These are phyloP conservation scores for Chrysochloris asiatica DNA, from an alignment of 2,113 vertebrate species.

Conservation along the genomic window DNA sequence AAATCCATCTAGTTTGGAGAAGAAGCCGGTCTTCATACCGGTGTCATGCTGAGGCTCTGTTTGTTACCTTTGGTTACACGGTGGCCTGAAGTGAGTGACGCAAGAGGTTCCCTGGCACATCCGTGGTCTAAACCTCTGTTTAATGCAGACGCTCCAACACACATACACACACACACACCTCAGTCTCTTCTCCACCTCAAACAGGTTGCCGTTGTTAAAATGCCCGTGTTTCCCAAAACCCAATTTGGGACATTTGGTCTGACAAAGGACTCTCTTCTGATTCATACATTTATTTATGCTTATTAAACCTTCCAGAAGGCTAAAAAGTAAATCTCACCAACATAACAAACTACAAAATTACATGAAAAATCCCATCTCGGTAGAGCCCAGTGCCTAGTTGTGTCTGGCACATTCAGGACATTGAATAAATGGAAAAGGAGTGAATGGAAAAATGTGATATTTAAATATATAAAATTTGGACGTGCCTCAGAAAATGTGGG, in stretches of 20 bases:
- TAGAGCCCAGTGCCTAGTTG: background rate
- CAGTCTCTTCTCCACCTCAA: background rate
- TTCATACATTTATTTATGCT: conserved; percentile 23
- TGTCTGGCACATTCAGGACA: background rate
- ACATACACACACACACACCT: too few species aligned
- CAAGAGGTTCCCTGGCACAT: background rate
- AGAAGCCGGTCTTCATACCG: background rate
- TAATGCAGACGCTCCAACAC: background rate
- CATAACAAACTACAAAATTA: conserved; percentile 2
- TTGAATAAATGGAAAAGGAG: conserved; percentile 37
- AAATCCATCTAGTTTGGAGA: background rate
- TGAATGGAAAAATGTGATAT: background rate
- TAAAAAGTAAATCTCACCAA: conserved; percentile 37
- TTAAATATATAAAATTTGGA: conserved; percentile 34
- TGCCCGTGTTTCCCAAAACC: conserved; percentile 41
- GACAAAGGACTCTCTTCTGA: conserved; percentile 42
- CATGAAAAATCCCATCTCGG: background rate
- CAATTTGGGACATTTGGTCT: conserved; percentile 9
- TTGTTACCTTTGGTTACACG: conserved; percentile 9
- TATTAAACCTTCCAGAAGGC: conserved; percentile 7
- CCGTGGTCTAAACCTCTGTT: background rate
- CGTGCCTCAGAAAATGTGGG: background rate
- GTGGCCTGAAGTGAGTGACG: background rate
- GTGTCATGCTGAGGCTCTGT: background rate
- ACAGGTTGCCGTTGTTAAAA: too few species aligned